Evolutionary conservation across 2,113 vertebrate genomes (phyloP), one percentile per base, ranked within the genome.

Genomic region (Perca fluviatilis): DNA sequence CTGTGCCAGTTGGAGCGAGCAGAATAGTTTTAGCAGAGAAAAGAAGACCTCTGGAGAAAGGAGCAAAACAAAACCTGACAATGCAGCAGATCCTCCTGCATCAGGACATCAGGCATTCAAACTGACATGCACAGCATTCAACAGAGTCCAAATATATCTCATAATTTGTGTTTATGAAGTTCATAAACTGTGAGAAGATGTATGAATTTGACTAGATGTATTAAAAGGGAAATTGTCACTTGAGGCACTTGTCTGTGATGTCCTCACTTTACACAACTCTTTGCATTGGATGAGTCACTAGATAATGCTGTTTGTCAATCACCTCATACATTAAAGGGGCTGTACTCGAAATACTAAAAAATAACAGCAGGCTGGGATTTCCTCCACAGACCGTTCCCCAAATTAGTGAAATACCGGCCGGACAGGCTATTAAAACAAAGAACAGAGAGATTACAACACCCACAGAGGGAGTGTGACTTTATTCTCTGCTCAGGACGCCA

Each of bases 51-150:
- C 46, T 54, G 19, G 27, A 82, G 58, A 80, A 83, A 73, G 14
- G 13, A 49, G 46, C 30, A 18, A 67, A 75, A 86, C 78, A 91
- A 84, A 36, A 4, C 27, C 49, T 19, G 60, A 83, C 65, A 79
- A 69, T 87, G 73, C 73, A 78, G 80, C 79, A 85, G 49, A 90
- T 80, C 54, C 61, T 82, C 74, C 53, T 71, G 65, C 62, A 74
- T 76, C 69, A n/a, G 60, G 63, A 76, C 85, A 74, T 46, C 51
- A 30, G 82, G 79, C 79, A 2, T 51, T 65, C 49, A 68, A 11
- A 36, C 61, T 75, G 80, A 66, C 57, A 78, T 23, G 53, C 75
- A 65, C 36, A 27, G 53, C 60, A 49, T 47, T 43, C 58, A 74
- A 61, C 60, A 56, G 5, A 85, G 30, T 50, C 12, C 23, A 79